Evolutionary conservation across 2,113 vertebrate species (phyloP), one percentile per base, ranked within the genome.

Genomic region (Tupaia tana): DNA sequence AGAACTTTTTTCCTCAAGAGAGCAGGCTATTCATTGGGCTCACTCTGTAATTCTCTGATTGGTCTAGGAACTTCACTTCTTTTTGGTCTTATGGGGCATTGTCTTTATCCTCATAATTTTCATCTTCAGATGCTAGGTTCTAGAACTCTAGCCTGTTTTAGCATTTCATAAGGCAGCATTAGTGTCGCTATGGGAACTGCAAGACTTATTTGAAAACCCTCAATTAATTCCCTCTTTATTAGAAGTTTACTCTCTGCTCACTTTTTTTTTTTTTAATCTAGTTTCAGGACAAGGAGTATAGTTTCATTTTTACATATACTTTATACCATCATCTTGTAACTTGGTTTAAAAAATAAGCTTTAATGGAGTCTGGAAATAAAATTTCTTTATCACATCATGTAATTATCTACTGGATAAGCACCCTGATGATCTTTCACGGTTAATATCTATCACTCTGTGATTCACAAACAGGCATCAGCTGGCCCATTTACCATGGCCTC

Each of bases 351-450:
- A 87, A 7, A 11, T 63, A 89, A 90, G 52, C 1, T 92, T 29
- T 63, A 14, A 52, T n/a, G 16, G 56, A 10, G 9, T 83, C 52
- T 79, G 24, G 13, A 86, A 89, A 85, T 59, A 34, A 70, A 10
- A 61, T 79, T 67, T 66, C 69, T 75, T 9, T 58, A 16, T 75
- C 25, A 29, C 27, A 54, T 3, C 31, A 56, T 15, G 11, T 63
- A 81, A 54, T 34, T 69, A 20, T 67, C 78, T 89, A 64, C 27
- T 54, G 13, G 10, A 8, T 22, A 54, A 7, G 56, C 20, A 20
- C 34, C 90, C 73, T 64, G 63, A 64, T 90, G 9, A n/a, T 70
- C 54, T 80, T 92, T 87, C 83, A 56, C 81, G 71, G 73, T 69
- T 83, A 88, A 61, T 75, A 27, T 83, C 74, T 83, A 7, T 79